Conservation (phyloP, 2,888 invertebrate species). For the Strigamia transsilvanica region DNA sequence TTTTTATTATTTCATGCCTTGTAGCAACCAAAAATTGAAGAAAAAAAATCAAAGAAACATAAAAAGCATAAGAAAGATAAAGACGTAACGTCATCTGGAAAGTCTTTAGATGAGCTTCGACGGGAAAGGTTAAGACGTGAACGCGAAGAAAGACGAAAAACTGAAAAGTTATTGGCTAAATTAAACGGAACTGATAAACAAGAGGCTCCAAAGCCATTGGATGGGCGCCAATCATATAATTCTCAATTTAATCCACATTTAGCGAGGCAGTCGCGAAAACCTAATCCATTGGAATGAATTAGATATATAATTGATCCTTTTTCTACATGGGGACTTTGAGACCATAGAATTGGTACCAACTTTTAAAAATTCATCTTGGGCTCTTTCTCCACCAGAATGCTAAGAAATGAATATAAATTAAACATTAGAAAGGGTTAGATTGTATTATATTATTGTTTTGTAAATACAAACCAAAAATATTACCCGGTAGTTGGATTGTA, state of each 20-base stretch:
- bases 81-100: constrained; percentile 61
- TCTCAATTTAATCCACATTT: constrained; percentile 91
- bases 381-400: constrained; percentile 28
- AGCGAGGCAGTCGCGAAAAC: constrained; percentile 61
- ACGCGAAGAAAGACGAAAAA: constrained; percentile 75
- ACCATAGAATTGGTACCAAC: not conserved
- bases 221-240: constrained; percentile 81
- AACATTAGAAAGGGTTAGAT: not conserved
- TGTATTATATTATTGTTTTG: not conserved
- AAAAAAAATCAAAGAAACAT: constrained; percentile 60
- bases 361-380: not conserved
- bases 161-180: constrained; percentile 77
- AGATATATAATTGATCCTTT: not conserved
- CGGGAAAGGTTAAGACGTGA: constrained; percentile 83
- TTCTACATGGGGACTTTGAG: not conserved
- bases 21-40: not conserved
- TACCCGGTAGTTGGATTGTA: constrained; percentile 52
- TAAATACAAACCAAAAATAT: constrained; percentile 50
- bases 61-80: constrained; percentile 62
- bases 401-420: not conserved
- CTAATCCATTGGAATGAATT: not conserved
- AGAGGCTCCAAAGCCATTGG: constrained; percentile 56
- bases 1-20: not conserved
- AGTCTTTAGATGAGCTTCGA: constrained; percentile 73
- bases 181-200: constrained; percentile 68